These are phyloP conservation scores for Leptocoma aspasia DNA, from an alignment of 2,113 vertebrate species.

Conservation along the genomic window DNA sequence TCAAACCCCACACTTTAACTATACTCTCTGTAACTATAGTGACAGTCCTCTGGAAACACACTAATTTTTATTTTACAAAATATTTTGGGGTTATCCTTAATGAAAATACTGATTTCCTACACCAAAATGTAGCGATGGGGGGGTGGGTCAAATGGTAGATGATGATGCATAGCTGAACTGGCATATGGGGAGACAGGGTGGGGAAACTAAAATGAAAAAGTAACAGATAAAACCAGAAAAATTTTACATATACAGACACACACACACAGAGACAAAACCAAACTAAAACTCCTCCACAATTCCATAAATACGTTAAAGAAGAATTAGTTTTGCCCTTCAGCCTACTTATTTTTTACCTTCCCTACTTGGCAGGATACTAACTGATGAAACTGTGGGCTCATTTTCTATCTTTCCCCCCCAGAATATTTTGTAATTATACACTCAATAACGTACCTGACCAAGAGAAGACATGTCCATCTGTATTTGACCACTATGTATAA, in stretches of 20 bases:
- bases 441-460: conserved; percentile 76
- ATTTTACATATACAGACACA: rapidly evolving
- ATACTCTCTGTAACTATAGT: not conserved
- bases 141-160: not conserved
- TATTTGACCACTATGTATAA: conserved; percentile 76
- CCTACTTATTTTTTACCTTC: not conserved
- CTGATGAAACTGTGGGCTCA: not conserved
- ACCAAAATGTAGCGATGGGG: not conserved
- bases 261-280: not conserved
- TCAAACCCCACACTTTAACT: not conserved
- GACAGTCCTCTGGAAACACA: not conserved
- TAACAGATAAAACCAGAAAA: not conserved
- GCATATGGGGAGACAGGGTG: not conserved
- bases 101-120: not conserved
- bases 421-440: not conserved
- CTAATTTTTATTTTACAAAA: not conserved
- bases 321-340: not conserved
- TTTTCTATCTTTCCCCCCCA: not conserved
- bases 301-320: not conserved
- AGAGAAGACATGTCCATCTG: conserved; percentile 73
- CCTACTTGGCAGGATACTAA: not conserved
- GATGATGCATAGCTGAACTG: not conserved
- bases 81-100: not conserved
- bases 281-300: not conserved
- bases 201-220: not conserved